A percentile compares a stretch with the other conserved stretches of the same genome.
Conservation (phyloP, 1,140 invertebrate species). For the Drosophila obscura region DNA sequence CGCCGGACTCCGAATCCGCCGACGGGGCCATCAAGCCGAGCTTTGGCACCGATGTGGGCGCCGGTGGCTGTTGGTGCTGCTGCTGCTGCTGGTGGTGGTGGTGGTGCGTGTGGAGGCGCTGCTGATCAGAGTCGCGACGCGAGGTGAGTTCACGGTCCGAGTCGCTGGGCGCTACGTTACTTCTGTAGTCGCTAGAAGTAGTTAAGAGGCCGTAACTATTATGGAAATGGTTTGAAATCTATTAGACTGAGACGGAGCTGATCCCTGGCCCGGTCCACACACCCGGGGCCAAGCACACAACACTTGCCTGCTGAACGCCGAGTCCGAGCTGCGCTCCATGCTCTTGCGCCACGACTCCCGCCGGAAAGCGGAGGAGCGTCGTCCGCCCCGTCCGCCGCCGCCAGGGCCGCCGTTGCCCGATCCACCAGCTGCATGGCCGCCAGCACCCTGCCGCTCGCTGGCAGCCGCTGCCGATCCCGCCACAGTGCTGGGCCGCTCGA, state of each 20-base stretch:
- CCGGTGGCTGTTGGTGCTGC: constrained; percentile 14
- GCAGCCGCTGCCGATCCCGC: constrained; percentile 22
- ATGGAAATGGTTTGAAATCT: constrained; percentile 74
- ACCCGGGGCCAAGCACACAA: constrained; percentile 28
- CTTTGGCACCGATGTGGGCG: constrained; percentile 84
- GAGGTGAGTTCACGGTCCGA: constrained; percentile 92
- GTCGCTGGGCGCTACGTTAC: constrained; percentile 93
- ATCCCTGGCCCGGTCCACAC: not conserved
- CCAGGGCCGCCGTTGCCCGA: constrained; percentile 13
- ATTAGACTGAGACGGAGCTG: constrained; percentile 39
- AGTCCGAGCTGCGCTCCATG: constrained; percentile 95
- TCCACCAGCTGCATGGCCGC: constrained; percentile 55
- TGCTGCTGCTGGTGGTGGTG: constrained; percentile 30
- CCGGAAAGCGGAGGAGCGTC: constrained; percentile 87
- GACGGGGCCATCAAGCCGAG: constrained; percentile 88
- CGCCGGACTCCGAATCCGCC: constrained; percentile 93
- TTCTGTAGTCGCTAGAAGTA: constrained; percentile 94
- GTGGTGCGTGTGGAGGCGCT: constrained; percentile 56
- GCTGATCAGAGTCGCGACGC: constrained; percentile 87
- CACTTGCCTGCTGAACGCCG: constrained; percentile 94
- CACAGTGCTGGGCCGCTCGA: constrained; percentile 86
- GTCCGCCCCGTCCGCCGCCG: constrained; percentile 56
- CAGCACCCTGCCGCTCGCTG: constrained; percentile 57
- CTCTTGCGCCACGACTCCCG: constrained; percentile 95
- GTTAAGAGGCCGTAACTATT: constrained; percentile 84